Evolutionary conservation across 2,113 vertebrate genomes (phyloP).

Genomic region (Pachycephala philippinensis): DNA sequence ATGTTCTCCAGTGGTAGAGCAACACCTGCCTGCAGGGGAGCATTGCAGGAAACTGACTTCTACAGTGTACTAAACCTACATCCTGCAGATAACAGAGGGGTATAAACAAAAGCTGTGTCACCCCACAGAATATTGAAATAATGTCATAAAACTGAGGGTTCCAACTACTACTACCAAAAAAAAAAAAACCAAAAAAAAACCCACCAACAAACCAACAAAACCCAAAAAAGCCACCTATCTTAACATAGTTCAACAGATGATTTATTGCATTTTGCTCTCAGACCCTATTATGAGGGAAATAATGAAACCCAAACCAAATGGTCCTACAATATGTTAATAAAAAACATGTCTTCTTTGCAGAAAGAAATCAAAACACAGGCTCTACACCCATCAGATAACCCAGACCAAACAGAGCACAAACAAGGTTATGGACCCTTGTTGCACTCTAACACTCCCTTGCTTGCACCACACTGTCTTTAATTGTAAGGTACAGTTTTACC

Average conservation of each 20-base stretch:
- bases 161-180: neutral
- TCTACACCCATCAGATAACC: neutral
- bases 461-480: neutral
- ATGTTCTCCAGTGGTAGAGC: neutral
- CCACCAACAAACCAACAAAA: no score
- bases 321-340: neutral
- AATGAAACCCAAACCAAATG: neutral
- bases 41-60: neutral
- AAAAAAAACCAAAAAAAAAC: neutral
- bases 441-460: neutral
- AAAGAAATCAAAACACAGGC: neutral
- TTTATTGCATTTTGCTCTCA: neutral
- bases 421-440: neutral
- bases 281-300: neutral
- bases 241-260: neutral
- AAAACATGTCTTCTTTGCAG: neutral
- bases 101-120: neutral
- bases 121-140: neutral
- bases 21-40: neutral
- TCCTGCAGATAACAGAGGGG: neutral
- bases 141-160: neutral
- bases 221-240: neutral
- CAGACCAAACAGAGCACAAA: neutral
- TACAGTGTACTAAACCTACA: neutral
- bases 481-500: neutral